Base-by-base conservation (phyloP, 2,888 invertebrate genomes). In the Diogma glabrata region DNA sequence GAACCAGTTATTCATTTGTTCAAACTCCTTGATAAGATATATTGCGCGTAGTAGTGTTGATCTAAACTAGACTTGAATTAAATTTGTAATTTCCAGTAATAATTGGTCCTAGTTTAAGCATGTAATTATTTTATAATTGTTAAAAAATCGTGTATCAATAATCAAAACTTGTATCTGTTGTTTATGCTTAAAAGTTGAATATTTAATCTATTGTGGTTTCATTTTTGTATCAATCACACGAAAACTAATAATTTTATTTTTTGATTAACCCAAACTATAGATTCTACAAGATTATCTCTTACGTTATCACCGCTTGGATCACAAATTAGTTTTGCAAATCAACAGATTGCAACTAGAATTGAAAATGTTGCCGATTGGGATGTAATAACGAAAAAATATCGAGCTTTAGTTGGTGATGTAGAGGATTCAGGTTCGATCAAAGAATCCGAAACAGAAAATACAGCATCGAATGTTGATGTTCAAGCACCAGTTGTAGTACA, bases 311-410 rank as follows among this genome's bases (percentile, higher is more conserved):
- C 89, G 1, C 70, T 90, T 12, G 89, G 90, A 23, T 89, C 89
- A 0, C 88, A 89, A 65, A 70, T 88, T 56, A 88, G 89, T 63
- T 87, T 90, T 70, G 81, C 79, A 62, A 81, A 83, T 57, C 75
- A 76, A 52, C 73, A 75, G 56, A 24, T 24, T 10, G 79, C 81
- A 48, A 84, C 82, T 46, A 77, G 87, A 58, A 90, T 91, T 58
- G 91, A 91, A 65, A 88, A 85, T 62, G 89, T 92, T 7, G 87
- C 88, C 2, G 91, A 93, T 66, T 93, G 92, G 92, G 88, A 89
- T 61, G 75, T 83, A 3, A 91, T 92, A 53, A 86, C 91, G 19
- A 87, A 87, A 71, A 91, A 90, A 65, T 93, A 92, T 66, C 75
- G 89, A 17, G 84, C 85, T 0, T 72, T 91, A 9, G 76, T 81